Conservation (phyloP, 2,888 invertebrate species). For the Microdon myrmicae region DNA sequence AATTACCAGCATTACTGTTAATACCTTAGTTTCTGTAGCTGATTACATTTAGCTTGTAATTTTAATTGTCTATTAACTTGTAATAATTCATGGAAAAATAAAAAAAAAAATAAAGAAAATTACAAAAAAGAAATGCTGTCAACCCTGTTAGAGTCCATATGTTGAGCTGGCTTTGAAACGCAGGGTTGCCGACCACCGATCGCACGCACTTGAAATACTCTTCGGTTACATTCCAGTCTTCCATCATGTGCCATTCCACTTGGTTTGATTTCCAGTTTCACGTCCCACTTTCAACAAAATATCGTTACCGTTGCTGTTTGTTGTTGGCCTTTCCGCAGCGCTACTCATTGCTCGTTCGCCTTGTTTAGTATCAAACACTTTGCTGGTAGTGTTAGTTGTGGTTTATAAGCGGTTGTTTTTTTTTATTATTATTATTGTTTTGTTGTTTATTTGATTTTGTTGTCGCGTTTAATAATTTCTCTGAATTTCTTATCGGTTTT, state of each 20-base stretch:
- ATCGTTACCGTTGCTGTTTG: slow-evolving; percentile 14
- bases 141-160: too few relatives aligned
- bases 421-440: too few relatives aligned
- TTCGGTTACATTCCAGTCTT: slow-evolving; percentile 15
- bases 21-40: too few relatives aligned
- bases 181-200: slow-evolving; percentile 8
- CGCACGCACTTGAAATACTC: neutral
- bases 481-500: slow-evolving; percentile 22
- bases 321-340: slow-evolving; percentile 42
- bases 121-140: too few relatives aligned
- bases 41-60: too few relatives aligned
- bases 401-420: slow-evolving; percentile 25
- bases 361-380: too few relatives aligned
- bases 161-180: too few relatives aligned
- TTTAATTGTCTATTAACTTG: too few relatives aligned
- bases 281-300: slow-evolving; percentile 26
- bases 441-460: too few relatives aligned
- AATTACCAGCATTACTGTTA: too few relatives aligned
- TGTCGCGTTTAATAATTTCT: slow-evolving; percentile 23
- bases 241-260: slow-evolving; percentile 15
- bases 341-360: slow-evolving; percentile 35
- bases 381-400: neutral
- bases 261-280: neutral
- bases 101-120: too few relatives aligned
- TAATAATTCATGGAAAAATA: too few relatives aligned